Conservation (phyloP, 2,888 invertebrate species). For the Glyphotaelius pellucidus region DNA sequence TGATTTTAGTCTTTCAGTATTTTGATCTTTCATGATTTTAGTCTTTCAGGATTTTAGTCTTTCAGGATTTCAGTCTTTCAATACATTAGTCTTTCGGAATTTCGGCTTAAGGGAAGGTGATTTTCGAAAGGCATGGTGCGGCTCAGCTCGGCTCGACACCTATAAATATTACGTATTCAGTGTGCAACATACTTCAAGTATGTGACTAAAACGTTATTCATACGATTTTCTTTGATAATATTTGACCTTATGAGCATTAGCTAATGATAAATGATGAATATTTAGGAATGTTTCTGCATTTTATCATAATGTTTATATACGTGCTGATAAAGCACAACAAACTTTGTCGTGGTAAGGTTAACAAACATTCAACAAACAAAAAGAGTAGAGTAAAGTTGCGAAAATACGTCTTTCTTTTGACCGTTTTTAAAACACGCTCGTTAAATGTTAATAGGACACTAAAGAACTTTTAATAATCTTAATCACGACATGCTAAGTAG, state of each 20-base stretch:
- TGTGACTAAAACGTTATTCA: background rate
- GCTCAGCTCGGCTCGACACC: too few species aligned
- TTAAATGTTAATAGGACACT: background rate
- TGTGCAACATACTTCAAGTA: too few species aligned
- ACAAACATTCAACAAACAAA: too few species aligned
- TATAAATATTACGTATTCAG: too few species aligned
- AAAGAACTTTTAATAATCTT: background rate
- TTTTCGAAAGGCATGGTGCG: too few species aligned
- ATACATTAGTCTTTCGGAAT: background rate
- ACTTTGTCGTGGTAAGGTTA: background rate
- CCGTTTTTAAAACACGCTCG: background rate
- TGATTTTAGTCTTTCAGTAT: too few species aligned
- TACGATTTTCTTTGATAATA: background rate
- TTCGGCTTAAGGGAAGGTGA: too few species aligned
- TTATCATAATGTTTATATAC: background rate
- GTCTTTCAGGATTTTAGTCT: background rate
- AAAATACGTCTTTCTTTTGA: background rate
- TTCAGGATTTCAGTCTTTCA: background rate
- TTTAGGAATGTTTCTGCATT: background rate
- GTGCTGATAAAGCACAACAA: background rate
- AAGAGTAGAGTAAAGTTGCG: too few species aligned
- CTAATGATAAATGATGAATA: background rate
- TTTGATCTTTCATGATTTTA: too few species aligned
- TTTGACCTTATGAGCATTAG: background rate
- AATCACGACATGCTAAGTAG: background rate